Conservation (phyloP, 2,797 vertebrate species). For the Picus viridis region DNA sequence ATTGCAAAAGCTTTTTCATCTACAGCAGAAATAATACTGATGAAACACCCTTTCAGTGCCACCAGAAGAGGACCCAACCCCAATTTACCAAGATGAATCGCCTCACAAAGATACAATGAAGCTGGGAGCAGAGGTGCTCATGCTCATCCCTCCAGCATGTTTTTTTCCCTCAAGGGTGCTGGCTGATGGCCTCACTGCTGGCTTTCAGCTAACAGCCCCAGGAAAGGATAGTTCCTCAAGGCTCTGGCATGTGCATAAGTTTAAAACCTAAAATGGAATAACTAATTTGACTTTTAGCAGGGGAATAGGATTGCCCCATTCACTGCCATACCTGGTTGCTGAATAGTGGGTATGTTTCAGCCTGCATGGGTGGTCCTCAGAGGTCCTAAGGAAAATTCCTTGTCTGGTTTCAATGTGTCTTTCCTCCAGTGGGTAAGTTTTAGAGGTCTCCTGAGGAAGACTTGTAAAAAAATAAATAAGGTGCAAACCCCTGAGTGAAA, state of each 20-base stretch:
- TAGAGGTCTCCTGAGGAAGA: not conserved
- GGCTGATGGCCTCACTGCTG: not conserved
- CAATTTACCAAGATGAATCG: not conserved
- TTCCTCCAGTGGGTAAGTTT: not conserved
- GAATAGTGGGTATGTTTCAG: not conserved
- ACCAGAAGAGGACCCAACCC: not conserved
- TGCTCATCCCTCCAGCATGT: not conserved
- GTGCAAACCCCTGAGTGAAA: not conserved
- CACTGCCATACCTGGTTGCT: not conserved
- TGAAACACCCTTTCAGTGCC: not conserved
- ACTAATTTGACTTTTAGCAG: not conserved
- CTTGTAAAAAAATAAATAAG: not conserved
- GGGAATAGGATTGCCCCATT: not conserved
- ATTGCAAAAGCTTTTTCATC: not conserved
- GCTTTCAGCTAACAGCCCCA: not conserved
- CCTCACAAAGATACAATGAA: not conserved
- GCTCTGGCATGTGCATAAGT: not conserved
- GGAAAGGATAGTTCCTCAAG: accelerated
- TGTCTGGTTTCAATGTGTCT: not conserved
- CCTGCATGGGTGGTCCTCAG: not conserved
- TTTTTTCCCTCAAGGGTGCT: not conserved
- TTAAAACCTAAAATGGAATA: not conserved
- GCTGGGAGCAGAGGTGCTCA: not conserved
- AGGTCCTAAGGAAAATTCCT: not conserved
- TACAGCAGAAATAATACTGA: not conserved